Conservation (phyloP, 2,888 invertebrate genomes). For the Drosophila kokeensis region DNA sequence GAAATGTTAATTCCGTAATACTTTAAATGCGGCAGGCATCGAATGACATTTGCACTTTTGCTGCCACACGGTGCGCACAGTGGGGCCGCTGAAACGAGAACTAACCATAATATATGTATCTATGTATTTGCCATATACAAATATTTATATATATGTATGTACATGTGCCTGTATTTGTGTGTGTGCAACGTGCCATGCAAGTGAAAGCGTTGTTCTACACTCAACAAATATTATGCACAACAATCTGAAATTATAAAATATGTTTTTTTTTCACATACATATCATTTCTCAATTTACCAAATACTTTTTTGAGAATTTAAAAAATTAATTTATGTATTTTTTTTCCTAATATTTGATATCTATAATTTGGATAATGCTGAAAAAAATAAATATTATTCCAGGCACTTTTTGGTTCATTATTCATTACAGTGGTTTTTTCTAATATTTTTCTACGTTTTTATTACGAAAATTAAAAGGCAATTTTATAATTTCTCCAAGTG, state of each 20-base stretch:
- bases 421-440: not conserved
- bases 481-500: not conserved
- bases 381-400: too few species aligned
- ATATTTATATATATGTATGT: not conserved
- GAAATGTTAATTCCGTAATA: constrained; percentile 79
- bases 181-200: constrained; percentile 62
- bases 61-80: constrained; percentile 73
- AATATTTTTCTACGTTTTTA: not conserved
- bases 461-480: not conserved
- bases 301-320: too few species aligned
- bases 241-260: not conserved
- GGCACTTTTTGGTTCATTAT: not conserved
- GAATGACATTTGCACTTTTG: constrained; percentile 83
- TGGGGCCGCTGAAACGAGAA: constrained; percentile 62
- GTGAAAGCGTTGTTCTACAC: constrained; percentile 59
- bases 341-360: too few species aligned
- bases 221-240: not conserved
- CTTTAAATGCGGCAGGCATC: constrained; percentile 80
- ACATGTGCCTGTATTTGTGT: constrained; percentile 17
- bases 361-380: too few species aligned
- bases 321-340: too few species aligned
- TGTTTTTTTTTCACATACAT: not conserved
- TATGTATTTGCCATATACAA: not conserved
- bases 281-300: not conserved
- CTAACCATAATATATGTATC: constrained; percentile 31